These are phyloP conservation scores for Halcyon malimbica DNA, from an alignment of 2,113 vertebrate species.

Conservation along the genomic window DNA sequence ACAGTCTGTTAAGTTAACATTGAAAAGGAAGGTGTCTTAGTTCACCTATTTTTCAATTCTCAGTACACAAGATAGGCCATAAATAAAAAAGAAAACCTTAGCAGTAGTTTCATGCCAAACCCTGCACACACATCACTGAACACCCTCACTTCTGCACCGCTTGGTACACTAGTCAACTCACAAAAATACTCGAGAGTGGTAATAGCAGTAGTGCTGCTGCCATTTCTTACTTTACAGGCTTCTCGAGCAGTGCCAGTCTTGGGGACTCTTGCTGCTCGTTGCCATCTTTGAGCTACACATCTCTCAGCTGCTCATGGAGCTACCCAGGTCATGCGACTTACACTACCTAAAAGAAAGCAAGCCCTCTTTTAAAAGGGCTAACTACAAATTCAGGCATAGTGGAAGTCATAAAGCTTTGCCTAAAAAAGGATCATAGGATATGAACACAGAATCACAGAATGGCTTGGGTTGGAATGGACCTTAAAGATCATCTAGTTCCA, in stretches of 20 bases:
- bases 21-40: neutral
- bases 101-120: neutral
- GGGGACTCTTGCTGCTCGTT: neutral
- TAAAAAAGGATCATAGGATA: neutral
- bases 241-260: neutral
- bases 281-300: neutral
- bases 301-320: neutral
- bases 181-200: neutral
- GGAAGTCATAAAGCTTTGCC: neutral
- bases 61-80: accelerated
- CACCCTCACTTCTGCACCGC: neutral
- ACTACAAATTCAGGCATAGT: neutral
- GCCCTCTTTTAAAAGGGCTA: neutral
- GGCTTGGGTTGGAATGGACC: neutral
- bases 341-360: neutral
- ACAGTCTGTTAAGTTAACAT: neutral
- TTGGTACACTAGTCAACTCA: neutral
- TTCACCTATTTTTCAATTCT: neutral
- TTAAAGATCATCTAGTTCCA: neutral
- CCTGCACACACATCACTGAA: neutral
- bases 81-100: neutral
- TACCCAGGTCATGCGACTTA: accelerated
- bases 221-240: neutral
- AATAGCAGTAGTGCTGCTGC: neutral
- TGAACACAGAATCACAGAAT: accelerated